Base-by-base conservation (phyloP, 1,140 invertebrate genomes). In the Manduca sexta region DNA sequence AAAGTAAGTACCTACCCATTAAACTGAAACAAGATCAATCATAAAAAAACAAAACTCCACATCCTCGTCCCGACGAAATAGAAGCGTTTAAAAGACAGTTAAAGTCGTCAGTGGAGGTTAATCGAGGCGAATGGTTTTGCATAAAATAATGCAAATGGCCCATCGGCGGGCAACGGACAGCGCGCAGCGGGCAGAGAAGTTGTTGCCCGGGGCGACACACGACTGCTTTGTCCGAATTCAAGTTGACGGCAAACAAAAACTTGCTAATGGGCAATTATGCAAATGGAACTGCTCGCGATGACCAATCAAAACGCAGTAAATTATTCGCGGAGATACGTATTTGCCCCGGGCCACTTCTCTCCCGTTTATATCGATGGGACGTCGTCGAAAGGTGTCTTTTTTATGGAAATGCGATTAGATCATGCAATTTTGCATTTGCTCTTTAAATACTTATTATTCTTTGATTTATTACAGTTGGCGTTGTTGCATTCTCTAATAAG, bases 271-370 rank as follows among this genome's bases (percentile, higher is more conserved):
- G 45, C 74, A 70, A 81, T 81, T 81, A 81, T 84, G 77, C 61
- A 74, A 77, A 84, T 79, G 49, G 12, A 49, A 37, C 29, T 50
- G 56, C 57, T n/a, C 62, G 61, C 48, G 58, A 69, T 64, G 63
- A 73, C 64, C 74, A 73, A 80, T 79, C 77, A 74, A 78, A 78
- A 68, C 58, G 62, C 64, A 69, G 66, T 81, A 73, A 79, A 80
- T 80, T 70, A 80, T 83, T 76, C 73, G 69, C 47, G 56, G 58
- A 64, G 29, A n/a, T n/a, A n/a, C n/a, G n/a, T n/a, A n/a, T n/a
- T 60, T 55, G 60, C 52, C 49, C 35, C 37, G 50, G 58, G 60
- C 48, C 34, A 52, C 35, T 51, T 50, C 41, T 17, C 50, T 26
- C 21, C 1, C 21, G 21, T n/a, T n/a, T n/a, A n/a, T n/a, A n/a